Evolutionary conservation across 2,797 vertebrate species (phyloP).

Genomic region (Lacerta viridis): DNA sequence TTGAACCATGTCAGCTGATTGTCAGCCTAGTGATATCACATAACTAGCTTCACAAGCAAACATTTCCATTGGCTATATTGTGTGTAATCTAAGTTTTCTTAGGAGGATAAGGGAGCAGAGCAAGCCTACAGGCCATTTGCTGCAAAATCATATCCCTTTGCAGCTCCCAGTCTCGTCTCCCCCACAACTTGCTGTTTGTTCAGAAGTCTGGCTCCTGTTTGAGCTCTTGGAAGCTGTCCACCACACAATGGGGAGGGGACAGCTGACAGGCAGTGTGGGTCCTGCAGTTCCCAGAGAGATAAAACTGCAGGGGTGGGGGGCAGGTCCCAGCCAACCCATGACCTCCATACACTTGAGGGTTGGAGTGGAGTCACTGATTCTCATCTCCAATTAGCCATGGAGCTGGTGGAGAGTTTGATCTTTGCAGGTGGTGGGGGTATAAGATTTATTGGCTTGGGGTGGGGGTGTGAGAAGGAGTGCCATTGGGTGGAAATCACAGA

Average conservation of each 20-base stretch:
- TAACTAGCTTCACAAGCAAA: neutral
- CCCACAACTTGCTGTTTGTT: neutral
- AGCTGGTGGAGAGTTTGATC: slow-evolving; percentile 56
- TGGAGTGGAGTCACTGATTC: slow-evolving; percentile 46
- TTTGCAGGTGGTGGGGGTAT: slow-evolving; percentile 61
- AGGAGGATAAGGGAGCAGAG: neutral
- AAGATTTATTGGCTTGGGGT: slow-evolving; percentile 59
- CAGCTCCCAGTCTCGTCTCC: neutral
- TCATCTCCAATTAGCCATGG: slow-evolving; percentile 61
- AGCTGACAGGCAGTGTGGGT: slow-evolving; percentile 55
- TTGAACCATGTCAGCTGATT: neutral
- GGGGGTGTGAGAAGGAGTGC: slow-evolving; percentile 5
- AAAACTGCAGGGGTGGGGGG: slow-evolving; percentile 75
- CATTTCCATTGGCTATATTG: neutral
- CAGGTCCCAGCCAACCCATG: slow-evolving; percentile 75
- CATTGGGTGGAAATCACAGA: neutral
- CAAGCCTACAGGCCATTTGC: neutral
- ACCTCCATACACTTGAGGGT: slow-evolving; percentile 59
- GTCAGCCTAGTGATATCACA: neutral
- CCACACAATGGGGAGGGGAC: slow-evolving; percentile 13
- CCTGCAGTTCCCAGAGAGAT: slow-evolving; percentile 78
- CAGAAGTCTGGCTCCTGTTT: neutral
- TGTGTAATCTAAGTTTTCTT: neutral
- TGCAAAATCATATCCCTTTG: neutral
- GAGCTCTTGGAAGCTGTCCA: neutral